Evolutionary conservation across 1,140 invertebrate genomes (phyloP).

Genomic region (Papilio helenus): DNA sequence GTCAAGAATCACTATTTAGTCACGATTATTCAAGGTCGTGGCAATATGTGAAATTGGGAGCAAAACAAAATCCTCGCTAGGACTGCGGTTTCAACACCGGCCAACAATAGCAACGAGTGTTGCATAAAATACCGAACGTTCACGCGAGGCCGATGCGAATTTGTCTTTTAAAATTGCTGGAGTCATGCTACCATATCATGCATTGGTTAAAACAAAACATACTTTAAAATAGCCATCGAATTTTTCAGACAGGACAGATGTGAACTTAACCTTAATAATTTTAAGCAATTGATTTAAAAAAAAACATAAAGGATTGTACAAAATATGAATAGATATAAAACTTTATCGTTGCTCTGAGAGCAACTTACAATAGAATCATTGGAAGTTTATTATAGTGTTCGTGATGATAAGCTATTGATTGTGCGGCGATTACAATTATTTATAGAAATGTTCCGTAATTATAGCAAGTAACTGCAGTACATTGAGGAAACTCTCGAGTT

Average conservation of each 20-base stretch:
- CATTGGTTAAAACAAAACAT: neutral
- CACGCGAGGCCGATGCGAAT: slow-evolving; percentile 48
- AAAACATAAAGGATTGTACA: neutral
- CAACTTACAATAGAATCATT: neutral
- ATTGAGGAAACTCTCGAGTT: slow-evolving; percentile 53
- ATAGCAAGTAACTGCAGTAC: slow-evolving; percentile 47
- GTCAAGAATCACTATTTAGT: neutral
- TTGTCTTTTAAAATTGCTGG: slow-evolving; percentile 43
- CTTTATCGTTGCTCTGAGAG: neutral
- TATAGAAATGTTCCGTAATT: slow-evolving; percentile 53
- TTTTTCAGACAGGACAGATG: neutral
- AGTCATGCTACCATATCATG: neutral
- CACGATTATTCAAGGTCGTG: slow-evolving; percentile 1
- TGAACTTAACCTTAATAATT: neutral
- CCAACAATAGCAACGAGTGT: slow-evolving; percentile 45
- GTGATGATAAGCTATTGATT: slow-evolving; percentile 54
- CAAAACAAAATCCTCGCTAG: slow-evolving; percentile 42
- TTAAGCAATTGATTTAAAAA: neutral
- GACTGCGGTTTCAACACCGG: slow-evolving; percentile 37
- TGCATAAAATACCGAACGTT: slow-evolving; percentile 50
- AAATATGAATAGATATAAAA: neutral
- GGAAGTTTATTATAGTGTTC: slow-evolving; percentile 51
- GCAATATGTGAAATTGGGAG: slow-evolving; percentile 29
- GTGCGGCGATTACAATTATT: slow-evolving; percentile 57
- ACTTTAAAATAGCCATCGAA: neutral